Evolutionary conservation across 1,140 invertebrate genomes (phyloP).

Genomic region (Aporrectodea caliginosa): DNA sequence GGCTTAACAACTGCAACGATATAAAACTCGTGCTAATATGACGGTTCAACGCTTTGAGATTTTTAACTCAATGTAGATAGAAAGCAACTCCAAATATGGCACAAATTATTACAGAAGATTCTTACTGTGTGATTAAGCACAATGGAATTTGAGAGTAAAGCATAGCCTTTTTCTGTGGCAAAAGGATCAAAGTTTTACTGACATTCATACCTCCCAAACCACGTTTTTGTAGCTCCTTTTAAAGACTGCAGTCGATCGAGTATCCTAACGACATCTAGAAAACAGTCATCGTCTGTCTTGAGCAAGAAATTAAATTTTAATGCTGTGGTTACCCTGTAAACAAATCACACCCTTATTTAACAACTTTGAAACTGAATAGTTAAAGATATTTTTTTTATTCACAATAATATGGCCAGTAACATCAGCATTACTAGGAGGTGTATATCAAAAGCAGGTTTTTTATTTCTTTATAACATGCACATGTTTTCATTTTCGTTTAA

Average conservation of each 20-base stretch:
- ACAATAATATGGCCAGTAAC: not conserved
- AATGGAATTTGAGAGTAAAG: too few species aligned
- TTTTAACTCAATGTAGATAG: too few species aligned
- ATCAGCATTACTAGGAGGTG: not conserved
- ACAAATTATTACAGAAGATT: too few species aligned
- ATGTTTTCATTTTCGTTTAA: not conserved
- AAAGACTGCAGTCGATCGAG: slow-evolving; percentile 25
- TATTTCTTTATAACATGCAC: not conserved
- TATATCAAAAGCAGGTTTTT: not conserved
- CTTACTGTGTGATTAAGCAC: too few species aligned
- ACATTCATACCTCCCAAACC: slow-evolving; percentile 38
- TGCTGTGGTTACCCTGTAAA: slow-evolving; percentile 15
- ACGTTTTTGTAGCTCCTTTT: slow-evolving; percentile 30
- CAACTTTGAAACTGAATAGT: not conserved
- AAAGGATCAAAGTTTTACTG: too few species aligned
- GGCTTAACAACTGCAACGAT: too few species aligned
- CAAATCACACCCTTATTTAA: slow-evolving; percentile 21
- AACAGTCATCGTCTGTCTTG: slow-evolving; percentile 48
- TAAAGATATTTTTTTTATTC: not conserved
- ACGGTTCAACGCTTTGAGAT: too few species aligned
- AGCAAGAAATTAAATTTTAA: slow-evolving; percentile 35
- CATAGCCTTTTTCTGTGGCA: too few species aligned
- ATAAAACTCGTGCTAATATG: too few species aligned
- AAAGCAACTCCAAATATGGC: too few species aligned
- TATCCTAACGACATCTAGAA: slow-evolving; percentile 36